A percentile compares a stretch with the other conserved stretches of the same genome.
phyloP scores from a whole-genome alignment of 2,797 vertebrate species.

The Trematomus bernacchii region DNA sequence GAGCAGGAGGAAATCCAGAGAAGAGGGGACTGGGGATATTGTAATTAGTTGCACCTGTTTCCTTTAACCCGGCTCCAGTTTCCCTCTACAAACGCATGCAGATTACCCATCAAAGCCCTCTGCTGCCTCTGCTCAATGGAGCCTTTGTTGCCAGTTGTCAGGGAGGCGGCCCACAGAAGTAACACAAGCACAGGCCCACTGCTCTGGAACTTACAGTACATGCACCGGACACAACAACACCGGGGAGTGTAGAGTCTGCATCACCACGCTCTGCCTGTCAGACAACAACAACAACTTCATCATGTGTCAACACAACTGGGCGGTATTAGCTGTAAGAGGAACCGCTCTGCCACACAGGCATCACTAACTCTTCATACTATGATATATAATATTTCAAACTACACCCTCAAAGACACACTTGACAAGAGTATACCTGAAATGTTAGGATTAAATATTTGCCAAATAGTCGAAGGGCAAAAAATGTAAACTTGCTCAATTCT shows the following conservation, averaged over 20 bases:
- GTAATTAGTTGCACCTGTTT: slow-evolving; percentile 92
- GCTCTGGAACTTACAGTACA: slow-evolving; percentile 77
- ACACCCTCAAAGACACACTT: no score
- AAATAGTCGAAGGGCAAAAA: not conserved
- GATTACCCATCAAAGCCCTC: slow-evolving; percentile 88
- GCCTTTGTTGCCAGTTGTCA: slow-evolving; percentile 88
- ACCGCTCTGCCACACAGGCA: slow-evolving; percentile 12
- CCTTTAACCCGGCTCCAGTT: slow-evolving; percentile 87
- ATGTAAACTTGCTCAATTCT: not conserved
- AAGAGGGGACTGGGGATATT: slow-evolving; percentile 80
- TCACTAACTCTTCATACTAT: no score
- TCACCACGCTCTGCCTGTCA: slow-evolving; percentile 35
- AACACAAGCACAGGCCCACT: slow-evolving; percentile 81
- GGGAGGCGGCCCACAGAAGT: slow-evolving; percentile 82
- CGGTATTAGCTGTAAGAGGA: slow-evolving; percentile 19
- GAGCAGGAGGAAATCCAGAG: slow-evolving; percentile 75
- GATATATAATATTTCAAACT: no score
- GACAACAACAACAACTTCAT: slow-evolving; percentile 70
- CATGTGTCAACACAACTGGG: slow-evolving; percentile 48
- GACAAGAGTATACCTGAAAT: no score
- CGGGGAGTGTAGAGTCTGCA: slow-evolving; percentile 53
- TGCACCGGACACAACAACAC: slow-evolving; percentile 57
- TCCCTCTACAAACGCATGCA: slow-evolving; percentile 87
- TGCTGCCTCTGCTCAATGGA: slow-evolving; percentile 84
- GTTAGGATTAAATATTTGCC: no score